A percentile compares a stretch with the other conserved stretches of the same genome.
Evolutionary conservation across 2,113 vertebrate species (phyloP).

Genomic region (Neofelis nebulosa): DNA sequence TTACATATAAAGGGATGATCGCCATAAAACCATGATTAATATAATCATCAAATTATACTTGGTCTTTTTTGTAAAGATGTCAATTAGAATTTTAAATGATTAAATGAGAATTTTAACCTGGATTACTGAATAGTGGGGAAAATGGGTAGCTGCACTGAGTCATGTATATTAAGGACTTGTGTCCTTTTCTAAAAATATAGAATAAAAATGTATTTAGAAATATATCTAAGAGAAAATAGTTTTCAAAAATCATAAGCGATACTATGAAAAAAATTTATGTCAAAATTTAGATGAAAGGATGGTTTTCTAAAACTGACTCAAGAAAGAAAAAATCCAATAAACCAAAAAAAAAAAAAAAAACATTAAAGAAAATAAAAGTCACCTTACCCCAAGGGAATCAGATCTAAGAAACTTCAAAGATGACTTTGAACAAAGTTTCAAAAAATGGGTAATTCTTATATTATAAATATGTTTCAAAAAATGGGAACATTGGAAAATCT

Average conservation of each 20-base stretch:
- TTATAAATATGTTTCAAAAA: background rate
- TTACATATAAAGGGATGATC: background rate
- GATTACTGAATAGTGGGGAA: background rate
- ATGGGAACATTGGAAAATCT: background rate
- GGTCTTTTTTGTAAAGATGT: background rate
- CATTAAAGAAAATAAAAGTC: background rate
- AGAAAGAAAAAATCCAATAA: background rate
- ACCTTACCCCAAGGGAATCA: background rate
- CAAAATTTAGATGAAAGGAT: background rate
- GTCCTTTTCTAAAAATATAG: background rate
- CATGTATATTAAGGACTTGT: background rate
- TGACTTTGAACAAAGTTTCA: background rate
- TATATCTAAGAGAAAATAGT: background rate
- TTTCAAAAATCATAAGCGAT: background rate
- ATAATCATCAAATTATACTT: background rate
- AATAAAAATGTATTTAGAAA: constrained; percentile 1
- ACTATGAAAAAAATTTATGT: background rate
- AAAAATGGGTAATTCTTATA: background rate
- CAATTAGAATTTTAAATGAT: background rate
- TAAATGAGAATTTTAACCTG: background rate
- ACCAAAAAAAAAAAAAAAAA: background rate
- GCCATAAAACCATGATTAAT: background rate
- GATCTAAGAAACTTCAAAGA: background rate
- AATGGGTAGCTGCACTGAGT: background rate
- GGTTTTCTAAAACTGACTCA: constrained; percentile 14